Conservation (phyloP, 2,113 vertebrate genomes). For the Oxyura jamaicensis region DNA sequence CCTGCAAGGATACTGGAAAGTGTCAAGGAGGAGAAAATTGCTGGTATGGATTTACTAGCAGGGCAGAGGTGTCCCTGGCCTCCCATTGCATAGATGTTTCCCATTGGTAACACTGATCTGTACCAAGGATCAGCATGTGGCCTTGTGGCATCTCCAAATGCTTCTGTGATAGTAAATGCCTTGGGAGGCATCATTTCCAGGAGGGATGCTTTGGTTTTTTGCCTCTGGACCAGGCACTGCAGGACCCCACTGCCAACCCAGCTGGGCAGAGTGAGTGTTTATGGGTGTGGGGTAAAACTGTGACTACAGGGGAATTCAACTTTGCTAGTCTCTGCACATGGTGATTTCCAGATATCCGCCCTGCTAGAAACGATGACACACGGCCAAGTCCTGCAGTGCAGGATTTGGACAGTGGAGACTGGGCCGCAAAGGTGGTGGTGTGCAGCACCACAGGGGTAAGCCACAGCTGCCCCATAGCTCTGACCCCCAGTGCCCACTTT, state of each 20-base stretch:
- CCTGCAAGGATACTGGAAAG: neutral
- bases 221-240: neutral
- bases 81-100: fast-evolving
- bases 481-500: neutral
- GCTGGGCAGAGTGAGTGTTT: neutral
- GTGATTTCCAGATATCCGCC: neutral
- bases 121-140: neutral
- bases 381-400: neutral
- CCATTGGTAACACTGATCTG: neutral
- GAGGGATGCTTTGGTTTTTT: neutral
- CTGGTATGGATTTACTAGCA: neutral
- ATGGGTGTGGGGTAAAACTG: neutral
- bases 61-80: neutral
- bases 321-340: neutral
- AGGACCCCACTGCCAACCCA: neutral
- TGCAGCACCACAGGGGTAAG: neutral
- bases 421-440: neutral
- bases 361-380: neutral
- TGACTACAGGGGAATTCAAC: neutral
- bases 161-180: neutral
- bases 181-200: neutral
- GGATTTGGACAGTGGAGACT: neutral
- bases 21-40: neutral
- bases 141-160: neutral
- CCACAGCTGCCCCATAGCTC: neutral